Evolutionary conservation across 1,140 invertebrate genomes (phyloP), one percentile per base, ranked within the genome.

Genomic region (Zeugodacus cucurbitae): DNA sequence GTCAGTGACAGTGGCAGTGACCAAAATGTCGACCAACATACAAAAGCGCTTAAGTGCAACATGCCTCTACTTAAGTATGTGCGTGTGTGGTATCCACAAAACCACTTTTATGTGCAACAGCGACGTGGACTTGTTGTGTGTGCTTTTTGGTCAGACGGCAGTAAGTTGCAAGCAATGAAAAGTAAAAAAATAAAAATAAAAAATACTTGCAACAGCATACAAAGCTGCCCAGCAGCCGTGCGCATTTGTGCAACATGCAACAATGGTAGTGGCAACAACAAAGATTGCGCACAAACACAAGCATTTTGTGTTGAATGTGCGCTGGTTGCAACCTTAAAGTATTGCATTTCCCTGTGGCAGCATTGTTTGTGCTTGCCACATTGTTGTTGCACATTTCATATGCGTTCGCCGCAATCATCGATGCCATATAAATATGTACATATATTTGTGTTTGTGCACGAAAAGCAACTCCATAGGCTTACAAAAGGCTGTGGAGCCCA

Each of bases 341-440:
- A 82, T 82, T 82, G 41, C 44, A 48, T 82, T 82, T 82, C 74
- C 74, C 74, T 82, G 41, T 48, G 44, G 74, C 34, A 41, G 74
- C 34, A 41, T 82, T 82, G 41, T 17, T 70, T 4, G 22, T 82
- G 22, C 41, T 82, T n/a, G 74, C 74, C 74, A 82, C 41, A 82
- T 54, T 54, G 14, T 48, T 29, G 37, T 82, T 82, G 74, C 22
- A 14, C 41, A 82, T 82, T 82, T 48, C 41, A 82, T 82, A 48
- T 82, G 44, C 41, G 70, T 67, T 67, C 11, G 62, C 62, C 6
- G 59, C 26, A 67, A 67, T 17, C n/a, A n/a, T 67, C 62, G 32
- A 22, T 41, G 67, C 67, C 22, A 34, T 20, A 74, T 74, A 74
- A 74, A 37, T 41, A 22, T 34, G 1, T 5, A 10, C 41, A 17